Evolutionary conservation across 1,140 invertebrate species (phyloP).

Genomic region (Drosophila nebulosa): DNA sequence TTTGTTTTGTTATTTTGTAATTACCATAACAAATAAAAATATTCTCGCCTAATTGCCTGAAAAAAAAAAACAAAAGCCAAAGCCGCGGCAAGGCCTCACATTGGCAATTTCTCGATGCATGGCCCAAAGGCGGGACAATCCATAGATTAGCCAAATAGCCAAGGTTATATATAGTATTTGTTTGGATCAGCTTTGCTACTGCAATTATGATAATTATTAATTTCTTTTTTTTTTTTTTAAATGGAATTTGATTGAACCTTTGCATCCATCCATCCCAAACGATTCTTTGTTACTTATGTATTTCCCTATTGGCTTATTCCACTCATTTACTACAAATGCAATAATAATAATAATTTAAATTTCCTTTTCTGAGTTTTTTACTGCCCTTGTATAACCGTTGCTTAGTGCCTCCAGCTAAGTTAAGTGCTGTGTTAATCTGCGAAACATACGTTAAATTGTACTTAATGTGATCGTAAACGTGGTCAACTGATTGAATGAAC

Average conservation of each 20-base stretch:
- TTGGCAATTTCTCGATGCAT: slow-evolving; percentile 42
- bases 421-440: background rate
- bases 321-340: no score
- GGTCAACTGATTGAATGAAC: background rate
- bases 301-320: background rate
- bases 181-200: background rate
- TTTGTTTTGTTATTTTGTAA: slow-evolving; percentile 43
- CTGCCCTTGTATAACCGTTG: no score
- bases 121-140: slow-evolving; percentile 29
- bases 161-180: slow-evolving; percentile 41
- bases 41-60: slow-evolving; percentile 56
- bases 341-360: no score
- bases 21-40: slow-evolving; percentile 71
- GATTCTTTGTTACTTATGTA: background rate
- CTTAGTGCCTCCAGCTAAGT: no score
- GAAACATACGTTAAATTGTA: background rate
- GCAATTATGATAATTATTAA: background rate
- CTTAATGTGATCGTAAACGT: background rate
- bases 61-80: slow-evolving; percentile 33
- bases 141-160: slow-evolving; percentile 39
- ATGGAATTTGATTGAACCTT: background rate
- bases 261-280: no score
- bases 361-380: no score
- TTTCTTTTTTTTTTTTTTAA: background rate
- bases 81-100: slow-evolving; percentile 45